A percentile compares a stretch with the other conserved stretches of the same genome.
phyloP scores from a whole-genome alignment of 2,113 vertebrate genomes.

The Ursus arctos region DNA sequence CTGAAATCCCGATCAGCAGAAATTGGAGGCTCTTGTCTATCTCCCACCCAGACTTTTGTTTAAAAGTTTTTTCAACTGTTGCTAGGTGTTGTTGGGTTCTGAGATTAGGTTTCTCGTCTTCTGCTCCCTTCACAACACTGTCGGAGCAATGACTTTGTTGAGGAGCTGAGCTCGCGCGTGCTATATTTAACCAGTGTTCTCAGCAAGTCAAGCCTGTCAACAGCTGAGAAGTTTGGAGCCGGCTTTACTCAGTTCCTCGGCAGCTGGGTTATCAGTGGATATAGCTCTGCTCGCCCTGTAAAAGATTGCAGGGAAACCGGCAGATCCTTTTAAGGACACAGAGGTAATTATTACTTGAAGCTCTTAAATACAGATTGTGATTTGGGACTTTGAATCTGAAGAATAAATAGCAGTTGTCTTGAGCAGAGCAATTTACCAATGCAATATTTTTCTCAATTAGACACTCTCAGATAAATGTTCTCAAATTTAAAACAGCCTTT shows the following conservation, averaged over 20 bases:
- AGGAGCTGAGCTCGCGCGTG: slow-evolving; percentile 88
- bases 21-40: slow-evolving; percentile 84
- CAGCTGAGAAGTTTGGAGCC: slow-evolving; percentile 93
- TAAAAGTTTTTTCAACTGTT: slow-evolving; percentile 90
- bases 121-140: slow-evolving; percentile 87
- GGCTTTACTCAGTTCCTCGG: slow-evolving; percentile 90
- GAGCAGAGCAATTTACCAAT: slow-evolving; percentile 80
- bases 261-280: slow-evolving; percentile 92
- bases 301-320: slow-evolving; percentile 80
- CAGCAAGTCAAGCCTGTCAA: slow-evolving; percentile 93
- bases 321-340: slow-evolving; percentile 86
- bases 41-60: slow-evolving; percentile 89
- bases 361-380: slow-evolving; percentile 75
- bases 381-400: slow-evolving; percentile 78
- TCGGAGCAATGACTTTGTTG: slow-evolving; percentile 89
- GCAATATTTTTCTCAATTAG: slow-evolving; percentile 82
- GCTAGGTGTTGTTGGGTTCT: slow-evolving; percentile 91
- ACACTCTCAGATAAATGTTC: slow-evolving; percentile 81
- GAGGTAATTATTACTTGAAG: slow-evolving; percentile 86
- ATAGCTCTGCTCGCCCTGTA: slow-evolving; percentile 80
- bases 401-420: slow-evolving; percentile 77
- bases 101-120: slow-evolving; percentile 89
- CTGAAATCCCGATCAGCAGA: slow-evolving; percentile 87
- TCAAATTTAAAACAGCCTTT: slow-evolving; percentile 79
- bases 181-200: slow-evolving; percentile 97